Percentiles rank a stretch among this genome's conserved stretches.
phyloP scores from a whole-genome alignment of 2,888 invertebrate species.

The Tenthredo scrophulariae region DNA sequence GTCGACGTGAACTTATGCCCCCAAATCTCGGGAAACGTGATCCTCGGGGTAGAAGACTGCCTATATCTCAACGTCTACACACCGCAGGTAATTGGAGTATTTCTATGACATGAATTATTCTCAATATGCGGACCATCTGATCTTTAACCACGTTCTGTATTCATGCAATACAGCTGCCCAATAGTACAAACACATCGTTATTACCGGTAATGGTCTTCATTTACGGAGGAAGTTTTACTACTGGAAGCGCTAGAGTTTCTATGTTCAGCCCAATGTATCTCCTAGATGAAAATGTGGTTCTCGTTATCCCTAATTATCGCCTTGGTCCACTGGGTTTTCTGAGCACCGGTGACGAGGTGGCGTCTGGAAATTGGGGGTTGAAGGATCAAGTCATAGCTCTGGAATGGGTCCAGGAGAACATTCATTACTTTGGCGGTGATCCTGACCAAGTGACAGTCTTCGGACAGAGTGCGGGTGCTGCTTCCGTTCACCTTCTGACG shows the following conservation, averaged over 20 bases:
- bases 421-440: conserved; percentile 25
- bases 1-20: background rate
- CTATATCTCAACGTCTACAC: conserved; percentile 49
- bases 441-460: conserved; percentile 21
- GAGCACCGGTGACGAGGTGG: conserved; percentile 82
- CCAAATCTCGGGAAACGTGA: background rate
- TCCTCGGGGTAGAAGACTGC: conserved; percentile 2
- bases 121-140: background rate
- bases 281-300: conserved; percentile 54
- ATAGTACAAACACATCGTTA: conserved; percentile 58
- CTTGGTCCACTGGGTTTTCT: conserved; percentile 83
- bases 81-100: conserved; percentile 7
- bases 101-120: background rate
- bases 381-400: conserved; percentile 75
- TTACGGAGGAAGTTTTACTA: conserved; percentile 53
- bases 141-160: background rate
- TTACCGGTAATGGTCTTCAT: conserved; percentile 57
- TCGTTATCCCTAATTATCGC: conserved; percentile 61
- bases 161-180: background rate
- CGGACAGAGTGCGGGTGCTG: conserved; percentile 32
- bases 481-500: background rate
- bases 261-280: conserved; percentile 39
- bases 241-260: background rate
- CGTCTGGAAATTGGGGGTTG: conserved; percentile 85
- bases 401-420: conserved; percentile 23